Percentiles rank a stretch among this genome's conserved stretches.
These are phyloP conservation scores for Nasonia longicornis DNA, from an alignment of 1,140 invertebrate genomes.

Conservation along the genomic window DNA sequence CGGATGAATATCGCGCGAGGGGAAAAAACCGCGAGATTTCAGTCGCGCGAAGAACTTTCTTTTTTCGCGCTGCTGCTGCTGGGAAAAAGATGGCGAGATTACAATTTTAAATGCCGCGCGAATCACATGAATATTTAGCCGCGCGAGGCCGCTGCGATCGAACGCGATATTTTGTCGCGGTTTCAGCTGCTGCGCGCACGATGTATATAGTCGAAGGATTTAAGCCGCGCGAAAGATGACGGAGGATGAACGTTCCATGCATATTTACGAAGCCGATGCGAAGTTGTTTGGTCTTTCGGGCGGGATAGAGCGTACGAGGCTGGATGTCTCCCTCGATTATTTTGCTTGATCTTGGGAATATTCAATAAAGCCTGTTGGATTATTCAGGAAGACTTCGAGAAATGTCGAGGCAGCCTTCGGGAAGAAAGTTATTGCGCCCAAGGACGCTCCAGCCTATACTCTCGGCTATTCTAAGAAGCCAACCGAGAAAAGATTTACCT, in stretches of 20 bases:
- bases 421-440: neutral
- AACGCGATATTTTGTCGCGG: neutral
- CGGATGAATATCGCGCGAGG: neutral
- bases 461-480: no score
- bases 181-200: neutral
- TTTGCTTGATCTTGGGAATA: neutral
- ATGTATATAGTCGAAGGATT: neutral
- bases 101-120: neutral
- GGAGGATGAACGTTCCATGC: neutral
- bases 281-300: neutral
- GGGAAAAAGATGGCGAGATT: conserved; percentile 7
- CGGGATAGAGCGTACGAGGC: neutral
- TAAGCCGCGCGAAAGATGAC: neutral
- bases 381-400: neutral
- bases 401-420: neutral
- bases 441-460: no score
- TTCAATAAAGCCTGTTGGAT: neutral
- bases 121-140: conserved; percentile 8
- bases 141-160: neutral
- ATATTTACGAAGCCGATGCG: neutral
- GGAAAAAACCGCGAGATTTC: conserved; percentile 5
- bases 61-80: neutral
- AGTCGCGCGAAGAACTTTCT: neutral
- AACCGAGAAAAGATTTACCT: no score
- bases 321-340: neutral